These are phyloP conservation scores for Polyodon spathula DNA, from an alignment of 2,113 vertebrate genomes.

Conservation along the genomic window DNA sequence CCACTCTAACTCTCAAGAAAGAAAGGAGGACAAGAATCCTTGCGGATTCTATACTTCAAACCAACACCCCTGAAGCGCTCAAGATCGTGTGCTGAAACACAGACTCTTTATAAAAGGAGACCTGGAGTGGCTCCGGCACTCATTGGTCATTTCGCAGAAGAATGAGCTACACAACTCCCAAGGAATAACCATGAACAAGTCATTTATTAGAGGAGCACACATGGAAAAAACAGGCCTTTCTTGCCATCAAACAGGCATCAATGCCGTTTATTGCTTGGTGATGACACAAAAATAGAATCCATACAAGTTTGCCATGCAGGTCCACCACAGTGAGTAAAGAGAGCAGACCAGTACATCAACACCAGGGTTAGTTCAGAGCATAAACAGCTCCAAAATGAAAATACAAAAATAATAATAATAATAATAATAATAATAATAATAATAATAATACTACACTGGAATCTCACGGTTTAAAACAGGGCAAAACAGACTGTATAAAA, in stretches of 20 bases:
- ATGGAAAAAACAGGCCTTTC: conserved; percentile 18
- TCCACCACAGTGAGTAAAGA: conserved; percentile 53
- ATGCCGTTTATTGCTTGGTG: conserved; percentile 73
- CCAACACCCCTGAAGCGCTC: too few species aligned
- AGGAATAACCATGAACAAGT: conserved; percentile 18
- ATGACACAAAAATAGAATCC: conserved; percentile 68
- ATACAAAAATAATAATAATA: conserved; percentile 69
- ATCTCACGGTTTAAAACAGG: conserved; percentile 70
- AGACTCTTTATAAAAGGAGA: too few species aligned
- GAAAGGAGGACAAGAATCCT: too few species aligned
- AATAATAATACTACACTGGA: conserved; percentile 70
- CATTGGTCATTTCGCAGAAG: too few species aligned
- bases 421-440: conserved; percentile 31
- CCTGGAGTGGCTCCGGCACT: too few species aligned
- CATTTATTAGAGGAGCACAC: conserved; percentile 31
- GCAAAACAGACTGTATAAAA: conserved; percentile 38
- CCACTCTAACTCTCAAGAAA: too few species aligned
- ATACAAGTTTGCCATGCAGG: conserved; percentile 69
- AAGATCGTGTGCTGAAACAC: too few species aligned
- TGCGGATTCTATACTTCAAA: too few species aligned
- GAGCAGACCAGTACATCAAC: conserved; percentile 26
- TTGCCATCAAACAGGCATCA: conserved; percentile 15
- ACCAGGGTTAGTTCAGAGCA: conserved; percentile 39
- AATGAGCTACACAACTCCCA: neutral
- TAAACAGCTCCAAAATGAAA: conserved; percentile 62